Evolutionary conservation across 2,797 vertebrate species (phyloP).

Genomic region (Dallia pectoralis): DNA sequence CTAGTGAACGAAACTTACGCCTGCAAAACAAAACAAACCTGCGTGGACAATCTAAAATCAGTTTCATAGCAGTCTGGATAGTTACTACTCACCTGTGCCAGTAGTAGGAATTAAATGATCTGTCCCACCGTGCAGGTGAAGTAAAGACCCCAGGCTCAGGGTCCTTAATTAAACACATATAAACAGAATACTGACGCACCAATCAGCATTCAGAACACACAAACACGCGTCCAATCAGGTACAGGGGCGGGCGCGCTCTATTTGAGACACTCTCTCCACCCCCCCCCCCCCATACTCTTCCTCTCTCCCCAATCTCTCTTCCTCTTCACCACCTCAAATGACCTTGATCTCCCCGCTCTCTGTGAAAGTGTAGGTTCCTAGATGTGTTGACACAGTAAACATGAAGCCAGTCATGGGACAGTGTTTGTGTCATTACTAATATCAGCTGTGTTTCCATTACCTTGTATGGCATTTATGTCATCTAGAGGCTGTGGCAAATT

Average conservation of each 20-base stretch:
- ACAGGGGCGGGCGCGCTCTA: not conserved
- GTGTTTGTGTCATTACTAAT: constrained; percentile 23
- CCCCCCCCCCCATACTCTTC: too few relatives aligned
- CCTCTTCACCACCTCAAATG: not conserved
- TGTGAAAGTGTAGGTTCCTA: too few relatives aligned
- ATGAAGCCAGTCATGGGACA: too few relatives aligned
- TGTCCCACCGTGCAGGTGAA: not conserved
- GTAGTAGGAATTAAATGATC: not conserved
- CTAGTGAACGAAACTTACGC: too few relatives aligned
- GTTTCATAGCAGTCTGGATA: not conserved
- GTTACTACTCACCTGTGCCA: not conserved
- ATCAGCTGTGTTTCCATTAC: constrained; percentile 14
- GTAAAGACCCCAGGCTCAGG: not conserved
- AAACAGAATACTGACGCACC: not conserved
- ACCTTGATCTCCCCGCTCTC: not conserved
- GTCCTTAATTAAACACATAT: not conserved
- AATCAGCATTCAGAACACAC: not conserved
- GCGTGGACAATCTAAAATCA: too few relatives aligned
- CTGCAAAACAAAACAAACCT: too few relatives aligned
- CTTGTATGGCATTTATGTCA: not conserved
- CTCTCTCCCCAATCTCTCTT: not conserved
- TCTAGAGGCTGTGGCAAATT: not conserved
- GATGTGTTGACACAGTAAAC: too few relatives aligned
- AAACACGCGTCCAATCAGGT: not conserved
- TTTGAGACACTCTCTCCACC: not conserved